A percentile compares a stretch with the other conserved stretches of the same genome.
These are phyloP conservation scores for Druon quercuslanigerum DNA, from an alignment of 1,140 invertebrate genomes.

Conservation along the genomic window DNA sequence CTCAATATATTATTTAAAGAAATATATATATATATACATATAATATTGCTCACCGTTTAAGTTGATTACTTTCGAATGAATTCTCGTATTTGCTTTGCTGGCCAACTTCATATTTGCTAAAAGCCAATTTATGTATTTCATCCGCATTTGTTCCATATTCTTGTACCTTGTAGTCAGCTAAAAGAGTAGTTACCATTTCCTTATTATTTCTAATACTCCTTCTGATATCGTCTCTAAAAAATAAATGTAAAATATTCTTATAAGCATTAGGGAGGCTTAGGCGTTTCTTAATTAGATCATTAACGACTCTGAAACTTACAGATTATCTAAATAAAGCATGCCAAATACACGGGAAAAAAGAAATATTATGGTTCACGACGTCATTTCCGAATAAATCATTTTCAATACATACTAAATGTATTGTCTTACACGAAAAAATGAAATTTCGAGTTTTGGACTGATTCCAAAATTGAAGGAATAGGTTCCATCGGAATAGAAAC, in stretches of 20 bases:
- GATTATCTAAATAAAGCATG: no score
- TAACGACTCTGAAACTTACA: no score
- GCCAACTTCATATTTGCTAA: constrained; percentile 40
- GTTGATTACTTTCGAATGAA: constrained; percentile 71
- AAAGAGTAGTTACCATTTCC: constrained; percentile 81
- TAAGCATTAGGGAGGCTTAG: background rate
- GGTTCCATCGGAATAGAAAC: no score
- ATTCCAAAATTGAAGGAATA: no score
- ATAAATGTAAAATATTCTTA: constrained; percentile 24
- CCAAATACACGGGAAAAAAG: no score
- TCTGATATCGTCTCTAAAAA: constrained; percentile 84
- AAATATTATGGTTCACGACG: no score
- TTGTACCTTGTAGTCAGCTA: constrained; percentile 79
- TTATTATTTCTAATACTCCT: constrained; percentile 83
- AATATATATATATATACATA: no score
- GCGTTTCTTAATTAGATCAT: no score
- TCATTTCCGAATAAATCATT: background rate
- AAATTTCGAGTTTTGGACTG: no score
- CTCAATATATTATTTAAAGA: no score
- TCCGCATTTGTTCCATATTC: constrained; percentile 48
- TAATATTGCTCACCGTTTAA: constrained; percentile 64
- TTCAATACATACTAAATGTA: background rate
- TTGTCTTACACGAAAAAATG: no score
- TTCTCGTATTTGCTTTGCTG: constrained; percentile 58
- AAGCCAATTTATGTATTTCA: constrained; percentile 37